These are phyloP conservation scores for Caenorhabditis sp. DNA, from an alignment of 2,888 invertebrate species.

Conservation along the genomic window DNA sequence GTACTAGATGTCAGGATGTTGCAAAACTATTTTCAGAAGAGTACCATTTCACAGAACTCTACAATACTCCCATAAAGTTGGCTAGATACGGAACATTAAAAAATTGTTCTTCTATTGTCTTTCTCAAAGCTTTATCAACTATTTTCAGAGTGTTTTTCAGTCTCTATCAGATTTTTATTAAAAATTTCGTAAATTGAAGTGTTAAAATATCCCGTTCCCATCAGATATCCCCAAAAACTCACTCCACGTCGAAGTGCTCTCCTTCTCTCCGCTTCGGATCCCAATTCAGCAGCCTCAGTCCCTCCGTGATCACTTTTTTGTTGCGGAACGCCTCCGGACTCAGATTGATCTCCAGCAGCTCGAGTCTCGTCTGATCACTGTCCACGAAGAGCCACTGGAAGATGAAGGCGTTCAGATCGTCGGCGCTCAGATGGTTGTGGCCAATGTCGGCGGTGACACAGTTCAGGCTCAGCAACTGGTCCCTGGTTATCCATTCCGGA, in stretches of 20 bases:
- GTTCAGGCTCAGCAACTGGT: constrained; percentile 20
- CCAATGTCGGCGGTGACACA: constrained; percentile 14
- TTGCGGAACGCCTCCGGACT: constrained; percentile 27
- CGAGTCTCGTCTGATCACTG: not conserved
- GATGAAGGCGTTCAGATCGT: constrained; percentile 29
- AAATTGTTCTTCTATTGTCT: too few species aligned
- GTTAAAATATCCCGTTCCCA: not conserved
- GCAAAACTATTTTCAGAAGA: too few species aligned
- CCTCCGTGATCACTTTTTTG: constrained; percentile 10
- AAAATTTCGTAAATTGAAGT: not conserved
- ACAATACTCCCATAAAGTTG: too few species aligned
- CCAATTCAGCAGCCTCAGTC: constrained; percentile 11
- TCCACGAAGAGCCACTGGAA: constrained; percentile 21
- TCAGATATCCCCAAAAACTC: not conserved
- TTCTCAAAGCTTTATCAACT: too few species aligned
- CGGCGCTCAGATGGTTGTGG: constrained; percentile 22
- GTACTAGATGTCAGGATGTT: too few species aligned
- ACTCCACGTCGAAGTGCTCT: constrained; percentile 22
- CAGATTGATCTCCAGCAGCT: constrained; percentile 20
- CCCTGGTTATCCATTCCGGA: constrained; percentile 27
- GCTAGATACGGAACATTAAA: too few species aligned
- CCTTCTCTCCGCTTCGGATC: constrained; percentile 26
- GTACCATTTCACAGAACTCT: too few species aligned
- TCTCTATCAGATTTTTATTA: not conserved
- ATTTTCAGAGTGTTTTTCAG: not conserved